phyloP scores from a whole-genome alignment of 2,113 vertebrate genomes.

The Neodon shergylaensis region DNA sequence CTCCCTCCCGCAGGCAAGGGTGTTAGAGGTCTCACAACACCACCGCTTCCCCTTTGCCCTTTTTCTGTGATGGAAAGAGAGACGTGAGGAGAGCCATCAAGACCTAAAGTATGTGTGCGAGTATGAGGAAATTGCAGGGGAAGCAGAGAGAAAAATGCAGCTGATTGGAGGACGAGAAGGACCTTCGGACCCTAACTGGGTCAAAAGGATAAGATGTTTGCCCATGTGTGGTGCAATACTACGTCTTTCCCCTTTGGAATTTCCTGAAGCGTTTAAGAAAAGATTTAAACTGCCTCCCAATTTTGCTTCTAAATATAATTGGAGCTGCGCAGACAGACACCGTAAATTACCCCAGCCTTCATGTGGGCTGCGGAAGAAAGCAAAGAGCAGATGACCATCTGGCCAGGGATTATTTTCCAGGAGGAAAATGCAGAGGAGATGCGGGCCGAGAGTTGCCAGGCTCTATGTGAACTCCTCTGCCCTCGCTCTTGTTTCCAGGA shows the following conservation, averaged over 20 bases:
- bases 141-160: neutral
- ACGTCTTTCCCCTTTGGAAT: neutral
- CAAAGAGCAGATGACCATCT: conserved; percentile 49
- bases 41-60: neutral
- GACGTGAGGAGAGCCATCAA: neutral
- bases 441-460: neutral
- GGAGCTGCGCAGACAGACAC: conserved; percentile 14
- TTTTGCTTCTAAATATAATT: conserved; percentile 52
- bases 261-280: conserved; percentile 44
- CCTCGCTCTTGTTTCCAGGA: neutral
- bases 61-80: neutral
- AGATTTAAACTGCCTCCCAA: neutral
- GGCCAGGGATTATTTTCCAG: neutral
- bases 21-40: too few relatives aligned
- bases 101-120: neutral
- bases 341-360: neutral
- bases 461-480: neutral
- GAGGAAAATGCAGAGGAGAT: neutral
- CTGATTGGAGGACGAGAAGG: neutral
- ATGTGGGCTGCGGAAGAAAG: conserved; percentile 46
- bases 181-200: neutral
- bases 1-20: neutral
- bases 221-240: neutral
- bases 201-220: neutral
- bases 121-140: neutral